A percentile compares a stretch with the other conserved stretches of the same genome.
phyloP scores from a whole-genome alignment of 37 sponge, comb jelly and placozoan species.

The Halichondria panicea region DNA sequence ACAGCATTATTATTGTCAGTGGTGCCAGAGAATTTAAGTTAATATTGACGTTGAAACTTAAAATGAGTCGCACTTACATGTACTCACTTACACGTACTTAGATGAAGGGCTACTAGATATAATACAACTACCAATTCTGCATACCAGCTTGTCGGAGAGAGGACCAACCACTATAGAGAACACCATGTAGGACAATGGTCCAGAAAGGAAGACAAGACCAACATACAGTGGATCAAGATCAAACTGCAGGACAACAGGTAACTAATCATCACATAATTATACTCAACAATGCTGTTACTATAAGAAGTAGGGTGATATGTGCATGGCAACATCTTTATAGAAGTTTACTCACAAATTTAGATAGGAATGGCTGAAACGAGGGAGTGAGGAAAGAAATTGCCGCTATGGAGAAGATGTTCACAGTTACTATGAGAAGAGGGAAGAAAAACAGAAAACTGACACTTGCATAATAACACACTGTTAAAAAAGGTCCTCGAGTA shows the following conservation, averaged over 20 bases:
- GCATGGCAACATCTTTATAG: slow-evolving; percentile 1
- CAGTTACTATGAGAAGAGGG: slow-evolving; percentile 20
- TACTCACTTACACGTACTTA: no score
- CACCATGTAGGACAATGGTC: slow-evolving; percentile 35
- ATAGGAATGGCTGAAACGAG: slow-evolving; percentile 43
- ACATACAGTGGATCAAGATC: slow-evolving; percentile 14
- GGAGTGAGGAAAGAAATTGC: slow-evolving; percentile 47
- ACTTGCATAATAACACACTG: no score
- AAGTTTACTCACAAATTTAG: no score
- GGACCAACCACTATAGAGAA: slow-evolving; percentile 34
- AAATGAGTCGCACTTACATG: no score
- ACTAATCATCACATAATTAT: not conserved
- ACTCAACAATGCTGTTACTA: not conserved
- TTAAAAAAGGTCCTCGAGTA: no score
- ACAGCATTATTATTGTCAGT: no score
- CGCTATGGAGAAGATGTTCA: slow-evolving; percentile 19
- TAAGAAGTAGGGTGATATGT: not conserved
- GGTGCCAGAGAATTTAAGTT: no score
- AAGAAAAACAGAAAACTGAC: not conserved
- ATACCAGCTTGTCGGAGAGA: slow-evolving; percentile 45
- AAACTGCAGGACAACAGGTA: slow-evolving; percentile 34
- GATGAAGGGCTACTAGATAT: no score
- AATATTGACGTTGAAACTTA: no score
- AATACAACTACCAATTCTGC: no score
- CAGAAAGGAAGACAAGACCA: slow-evolving; percentile 39